A percentile compares a stretch with the other conserved stretches of the same genome.
Conservation (phyloP, 2,797 vertebrate genomes). For the Neosilurus hyrtlii region DNA sequence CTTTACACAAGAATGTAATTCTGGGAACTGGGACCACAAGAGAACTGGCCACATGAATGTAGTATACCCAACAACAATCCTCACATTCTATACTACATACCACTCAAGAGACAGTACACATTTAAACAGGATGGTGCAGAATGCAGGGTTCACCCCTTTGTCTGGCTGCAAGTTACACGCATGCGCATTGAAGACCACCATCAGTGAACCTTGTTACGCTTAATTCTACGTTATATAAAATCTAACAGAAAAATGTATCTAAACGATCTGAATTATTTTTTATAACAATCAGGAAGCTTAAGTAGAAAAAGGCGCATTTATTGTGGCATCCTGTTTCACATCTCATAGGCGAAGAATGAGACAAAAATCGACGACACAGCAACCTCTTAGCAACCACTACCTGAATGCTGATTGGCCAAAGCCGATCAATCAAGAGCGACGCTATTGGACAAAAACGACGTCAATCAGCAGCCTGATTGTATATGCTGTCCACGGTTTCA, state of each 20-base stretch:
- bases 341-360: not conserved
- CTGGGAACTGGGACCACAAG: too few species aligned
- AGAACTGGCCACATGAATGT: not conserved
- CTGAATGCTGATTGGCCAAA: constrained; percentile 35
- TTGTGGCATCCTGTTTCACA: not conserved
- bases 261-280: too few species aligned
- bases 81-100: not conserved
- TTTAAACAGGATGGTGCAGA: not conserved
- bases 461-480: constrained; percentile 18
- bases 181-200: not conserved
- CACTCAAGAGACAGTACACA: not conserved
- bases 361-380: not conserved
- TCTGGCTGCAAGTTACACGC: not conserved
- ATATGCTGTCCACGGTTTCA: not conserved
- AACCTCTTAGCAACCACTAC: not conserved
- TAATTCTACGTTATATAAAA: not conserved
- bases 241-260: too few species aligned
- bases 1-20: not conserved
- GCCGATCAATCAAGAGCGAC: not conserved
- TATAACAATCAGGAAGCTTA: too few species aligned
- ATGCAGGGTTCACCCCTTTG: constrained; percentile 6
- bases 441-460: constrained; percentile 24
- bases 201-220: not conserved
- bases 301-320: too few species aligned
- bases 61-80: not conserved